Evolutionary conservation across 2,797 vertebrate genomes (phyloP).

Genomic region (Melanotaenia maccullochi): DNA sequence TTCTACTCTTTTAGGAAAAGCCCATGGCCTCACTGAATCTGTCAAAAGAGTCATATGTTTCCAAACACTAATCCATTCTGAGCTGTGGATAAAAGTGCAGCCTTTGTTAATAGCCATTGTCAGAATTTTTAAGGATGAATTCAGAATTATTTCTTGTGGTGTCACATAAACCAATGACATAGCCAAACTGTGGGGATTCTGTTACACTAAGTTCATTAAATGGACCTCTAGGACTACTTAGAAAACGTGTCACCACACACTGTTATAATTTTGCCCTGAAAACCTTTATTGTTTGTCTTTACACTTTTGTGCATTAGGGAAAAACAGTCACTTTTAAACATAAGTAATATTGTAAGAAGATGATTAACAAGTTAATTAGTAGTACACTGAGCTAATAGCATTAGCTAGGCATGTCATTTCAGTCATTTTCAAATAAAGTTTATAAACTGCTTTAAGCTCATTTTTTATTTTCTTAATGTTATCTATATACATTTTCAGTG

Average conservation of each 20-base stretch:
- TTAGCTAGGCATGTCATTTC: too few species aligned
- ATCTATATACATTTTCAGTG: too few species aligned
- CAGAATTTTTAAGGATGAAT: constrained; percentile 43
- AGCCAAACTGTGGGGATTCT: constrained; percentile 43
- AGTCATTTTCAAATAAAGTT: too few species aligned
- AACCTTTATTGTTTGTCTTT: too few species aligned
- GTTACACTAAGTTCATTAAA: constrained; percentile 48
- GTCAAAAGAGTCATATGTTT: constrained; percentile 30
- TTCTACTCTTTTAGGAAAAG: constrained; percentile 8
- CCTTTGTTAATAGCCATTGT: constrained; percentile 45
- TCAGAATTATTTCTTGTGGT: constrained; percentile 35
- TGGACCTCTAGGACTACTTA: constrained; percentile 9
- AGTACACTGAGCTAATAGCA: too few species aligned
- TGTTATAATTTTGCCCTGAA: background rate
- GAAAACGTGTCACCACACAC: constrained; percentile 2
- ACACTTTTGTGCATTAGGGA: too few species aligned
- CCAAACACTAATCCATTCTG: constrained; percentile 54
- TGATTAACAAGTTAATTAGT: too few species aligned
- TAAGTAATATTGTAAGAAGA: too few species aligned
- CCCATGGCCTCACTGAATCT: constrained; percentile 35
- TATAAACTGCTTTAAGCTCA: too few species aligned
- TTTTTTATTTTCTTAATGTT: too few species aligned
- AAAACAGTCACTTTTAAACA: too few species aligned
- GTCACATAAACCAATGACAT: constrained; percentile 24
- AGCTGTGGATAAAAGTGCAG: constrained; percentile 41